phyloP scores from a whole-genome alignment of 2,888 invertebrate species.

The Drosophila greeni region DNA sequence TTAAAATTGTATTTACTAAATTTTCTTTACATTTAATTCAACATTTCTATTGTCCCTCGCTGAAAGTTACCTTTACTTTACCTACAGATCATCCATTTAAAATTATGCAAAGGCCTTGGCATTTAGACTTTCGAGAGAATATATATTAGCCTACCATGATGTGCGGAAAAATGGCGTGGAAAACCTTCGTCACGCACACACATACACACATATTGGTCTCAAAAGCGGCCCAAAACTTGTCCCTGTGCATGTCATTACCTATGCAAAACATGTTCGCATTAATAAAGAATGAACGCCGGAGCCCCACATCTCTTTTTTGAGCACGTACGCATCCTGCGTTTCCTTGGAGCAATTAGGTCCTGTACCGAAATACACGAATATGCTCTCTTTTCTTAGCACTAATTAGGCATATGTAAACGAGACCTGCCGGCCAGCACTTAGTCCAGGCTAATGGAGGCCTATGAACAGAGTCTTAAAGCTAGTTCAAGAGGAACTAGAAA shows the following conservation, averaged over 20 bases:
- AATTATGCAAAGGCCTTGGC: constrained; percentile 5
- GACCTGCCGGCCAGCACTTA: constrained; percentile 33
- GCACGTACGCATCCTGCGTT: constrained; percentile 16
- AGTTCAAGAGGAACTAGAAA: background rate
- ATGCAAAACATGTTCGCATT: constrained; percentile 74
- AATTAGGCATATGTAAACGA: constrained; percentile 33
- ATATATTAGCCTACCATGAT: constrained; percentile 25
- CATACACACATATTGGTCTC: constrained; percentile 1
- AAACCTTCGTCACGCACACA: constrained; percentile 27
- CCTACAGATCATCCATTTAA: background rate
- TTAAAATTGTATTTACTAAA: too few relatives aligned
- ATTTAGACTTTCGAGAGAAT: constrained; percentile 1
- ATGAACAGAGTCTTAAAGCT: constrained; percentile 41
- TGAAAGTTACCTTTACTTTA: background rate
- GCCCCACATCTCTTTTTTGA: constrained; percentile 6
- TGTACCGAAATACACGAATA: constrained; percentile 26
- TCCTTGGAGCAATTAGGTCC: constrained; percentile 31
- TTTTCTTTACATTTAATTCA: background rate
- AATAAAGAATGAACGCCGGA: constrained; percentile 65
- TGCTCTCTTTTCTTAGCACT: constrained; percentile 21
- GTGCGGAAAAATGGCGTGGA: constrained; percentile 10
- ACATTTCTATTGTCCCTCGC: too few relatives aligned
- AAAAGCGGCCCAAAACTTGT: constrained; percentile 10
- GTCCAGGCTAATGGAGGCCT: constrained; percentile 24
- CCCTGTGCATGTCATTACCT: constrained; percentile 57